phyloP scores from a whole-genome alignment of 2,888 invertebrate genomes.

The Miltochrista miniata region DNA sequence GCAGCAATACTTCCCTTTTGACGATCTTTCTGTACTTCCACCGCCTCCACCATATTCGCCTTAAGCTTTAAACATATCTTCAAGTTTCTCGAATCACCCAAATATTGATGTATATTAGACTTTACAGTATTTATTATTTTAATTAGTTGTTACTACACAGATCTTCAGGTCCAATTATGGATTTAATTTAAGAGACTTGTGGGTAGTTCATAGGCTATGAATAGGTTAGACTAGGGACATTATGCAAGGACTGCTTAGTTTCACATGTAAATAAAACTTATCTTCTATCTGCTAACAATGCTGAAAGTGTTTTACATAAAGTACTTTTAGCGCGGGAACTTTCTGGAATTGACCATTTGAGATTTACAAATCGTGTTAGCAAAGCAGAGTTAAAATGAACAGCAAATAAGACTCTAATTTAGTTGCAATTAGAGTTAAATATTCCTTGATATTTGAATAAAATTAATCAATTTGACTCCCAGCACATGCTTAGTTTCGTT shows the following conservation, averaged over 20 bases:
- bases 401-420: no score
- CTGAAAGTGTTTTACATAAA: no score
- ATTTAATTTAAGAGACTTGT: constrained; percentile 24
- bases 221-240: background rate
- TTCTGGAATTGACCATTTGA: no score
- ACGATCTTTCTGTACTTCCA: constrained; percentile 73
- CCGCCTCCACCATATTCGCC: constrained; percentile 83
- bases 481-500: no score
- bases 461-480: no score
- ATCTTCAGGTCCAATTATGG: constrained; percentile 19
- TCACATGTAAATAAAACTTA: background rate
- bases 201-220: constrained; percentile 5
- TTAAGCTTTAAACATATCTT: constrained; percentile 39
- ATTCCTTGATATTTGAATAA: no score
- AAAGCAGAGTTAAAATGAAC: no score
- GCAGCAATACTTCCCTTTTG: constrained; percentile 77
- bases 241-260: background rate
- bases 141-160: constrained; percentile 16
- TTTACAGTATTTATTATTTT: constrained; percentile 21
- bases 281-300: no score
- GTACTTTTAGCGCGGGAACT: no score
- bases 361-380: no score
- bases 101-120: constrained; percentile 37
- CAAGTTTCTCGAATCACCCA: constrained; percentile 22
- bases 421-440: no score